Conservation (phyloP, 1,140 invertebrate genomes). For the Neodiprion virginianus region DNA sequence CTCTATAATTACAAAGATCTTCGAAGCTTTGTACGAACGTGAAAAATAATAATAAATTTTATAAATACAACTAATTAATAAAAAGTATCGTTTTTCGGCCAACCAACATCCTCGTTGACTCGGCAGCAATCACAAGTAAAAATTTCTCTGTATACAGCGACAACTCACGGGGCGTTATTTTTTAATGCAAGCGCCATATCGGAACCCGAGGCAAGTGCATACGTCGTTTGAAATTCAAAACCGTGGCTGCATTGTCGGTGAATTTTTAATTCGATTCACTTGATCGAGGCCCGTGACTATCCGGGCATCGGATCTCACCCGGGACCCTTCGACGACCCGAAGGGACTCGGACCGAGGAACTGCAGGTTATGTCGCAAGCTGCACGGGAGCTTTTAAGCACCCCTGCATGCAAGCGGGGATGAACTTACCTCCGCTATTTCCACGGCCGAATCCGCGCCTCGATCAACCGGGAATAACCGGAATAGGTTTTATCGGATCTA, state of each 20-base stretch:
- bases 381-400: background rate
- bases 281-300: constrained; percentile 4
- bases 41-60: too few relatives aligned
- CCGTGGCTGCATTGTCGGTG: background rate
- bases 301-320: background rate
- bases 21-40: too few relatives aligned
- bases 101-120: too few relatives aligned
- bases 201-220: too few relatives aligned
- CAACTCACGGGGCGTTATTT: too few relatives aligned
- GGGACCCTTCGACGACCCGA: background rate
- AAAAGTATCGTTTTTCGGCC: too few relatives aligned
- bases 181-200: too few relatives aligned
- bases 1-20: too few relatives aligned
- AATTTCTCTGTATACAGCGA: too few relatives aligned
- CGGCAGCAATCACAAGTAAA: too few relatives aligned
- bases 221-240: background rate
- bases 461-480: background rate
- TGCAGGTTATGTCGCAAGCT: background rate
- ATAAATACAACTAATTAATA: too few relatives aligned
- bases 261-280: constrained; percentile 6
- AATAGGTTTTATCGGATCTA: background rate
- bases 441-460: background rate
- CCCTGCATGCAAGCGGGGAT: background rate
- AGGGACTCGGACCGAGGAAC: background rate
- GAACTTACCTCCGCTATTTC: background rate